These are phyloP conservation scores for Callipepla squamata DNA, from an alignment of 2,113 vertebrate species.

Conservation along the genomic window DNA sequence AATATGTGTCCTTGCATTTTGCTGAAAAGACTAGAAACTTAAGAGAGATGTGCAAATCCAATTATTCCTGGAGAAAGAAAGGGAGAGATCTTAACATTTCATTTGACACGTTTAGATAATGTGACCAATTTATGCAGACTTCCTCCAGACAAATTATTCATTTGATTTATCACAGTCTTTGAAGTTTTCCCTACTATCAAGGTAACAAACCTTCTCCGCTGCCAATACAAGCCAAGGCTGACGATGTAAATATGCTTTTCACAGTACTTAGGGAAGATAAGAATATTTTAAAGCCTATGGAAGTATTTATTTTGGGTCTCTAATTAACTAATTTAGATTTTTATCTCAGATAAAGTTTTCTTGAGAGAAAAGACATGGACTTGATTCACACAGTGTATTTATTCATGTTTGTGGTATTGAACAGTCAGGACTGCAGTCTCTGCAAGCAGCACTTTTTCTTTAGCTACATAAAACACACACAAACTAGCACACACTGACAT, in stretches of 20 bases:
- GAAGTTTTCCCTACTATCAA: constrained; percentile 33
- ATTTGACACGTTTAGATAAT: constrained; percentile 46
- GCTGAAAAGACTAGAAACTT: neutral
- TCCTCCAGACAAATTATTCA: constrained; percentile 23
- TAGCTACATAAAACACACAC: neutral
- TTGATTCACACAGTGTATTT: neutral
- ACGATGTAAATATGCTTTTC: neutral
- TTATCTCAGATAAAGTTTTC: constrained; percentile 10
- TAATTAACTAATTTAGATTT: constrained; percentile 25
- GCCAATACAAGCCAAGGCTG: neutral
- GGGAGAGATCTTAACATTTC: constrained; percentile 25
- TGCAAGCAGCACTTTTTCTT: neutral
- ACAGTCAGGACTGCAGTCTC: neutral
- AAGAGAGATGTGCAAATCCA: constrained; percentile 17
- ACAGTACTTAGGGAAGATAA: neutral
- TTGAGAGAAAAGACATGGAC: neutral
- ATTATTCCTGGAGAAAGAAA: constrained; percentile 12
- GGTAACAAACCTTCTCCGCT: neutral
- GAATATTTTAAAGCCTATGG: neutral
- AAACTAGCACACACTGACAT: neutral
- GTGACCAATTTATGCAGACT: neutral
- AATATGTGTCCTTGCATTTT: neutral
- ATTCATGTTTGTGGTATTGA: neutral
- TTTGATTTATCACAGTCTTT: constrained; percentile 49
- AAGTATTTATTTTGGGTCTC: neutral